Evolutionary conservation across 2,797 vertebrate species (phyloP), one percentile per base, ranked within the genome.

Genomic region (Galagoides demidoff): DNA sequence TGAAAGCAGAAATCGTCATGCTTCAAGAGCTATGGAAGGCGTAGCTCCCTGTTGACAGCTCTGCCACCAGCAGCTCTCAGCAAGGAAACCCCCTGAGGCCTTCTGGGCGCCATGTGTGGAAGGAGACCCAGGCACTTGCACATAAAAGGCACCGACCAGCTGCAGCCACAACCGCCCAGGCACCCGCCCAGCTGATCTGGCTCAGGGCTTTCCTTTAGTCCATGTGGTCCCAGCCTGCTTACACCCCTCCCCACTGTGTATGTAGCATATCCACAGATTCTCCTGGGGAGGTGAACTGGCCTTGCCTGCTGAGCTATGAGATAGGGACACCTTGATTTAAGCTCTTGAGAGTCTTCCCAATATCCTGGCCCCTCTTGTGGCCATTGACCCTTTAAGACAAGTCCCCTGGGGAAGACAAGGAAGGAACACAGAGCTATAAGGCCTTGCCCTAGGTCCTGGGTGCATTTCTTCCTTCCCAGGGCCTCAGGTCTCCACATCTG

Each of bases 91-190:
- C 90, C 61, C 73, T 5, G 0, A 0, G 27, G n/a, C 83, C 88
- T 94, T 95, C 97, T 95, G 96, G 88, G 85, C 34, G 17, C 94
- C 96, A 90, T 45, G 92, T 96, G 95, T 29, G 45, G 52, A 97
- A 45, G 9, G 61, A 93, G 85, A 90, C 59, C 52, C 5, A 9
- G 59, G 59, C 85, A 83, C 83, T 88, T 77, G 95, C 82, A 93
- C 82, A 94, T 95, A 83, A 97, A 94, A 96, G 93, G 49, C 90
- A 0, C 19, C 27, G 85, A 43, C 4, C 31, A 3, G 85, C 95
- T 88, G 91, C 12, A 34, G 94, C 79, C 70, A 61, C 55, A 61
- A 10, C 85, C 76, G 23, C 76, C 70, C 12, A 19, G 95, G 88
- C 96, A 73, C 89, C 29, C 1, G 34, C 49, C 34, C 25, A 19